phyloP scores from a whole-genome alignment of 2,113 vertebrate species.

The Perca fluviatilis region DNA sequence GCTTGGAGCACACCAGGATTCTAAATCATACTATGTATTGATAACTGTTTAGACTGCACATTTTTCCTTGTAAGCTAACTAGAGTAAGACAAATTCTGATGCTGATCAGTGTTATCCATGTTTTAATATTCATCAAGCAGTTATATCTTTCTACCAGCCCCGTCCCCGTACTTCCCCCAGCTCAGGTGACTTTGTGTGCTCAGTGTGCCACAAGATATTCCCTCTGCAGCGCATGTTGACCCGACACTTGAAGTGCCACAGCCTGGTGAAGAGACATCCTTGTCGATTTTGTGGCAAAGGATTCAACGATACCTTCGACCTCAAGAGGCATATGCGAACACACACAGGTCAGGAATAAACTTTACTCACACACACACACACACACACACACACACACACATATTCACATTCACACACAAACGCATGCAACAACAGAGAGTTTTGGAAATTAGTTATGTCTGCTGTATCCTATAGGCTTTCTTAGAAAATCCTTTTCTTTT shows the following conservation, averaged over 20 bases:
- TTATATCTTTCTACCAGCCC: constrained; percentile 36
- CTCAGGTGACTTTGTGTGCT: constrained; percentile 83
- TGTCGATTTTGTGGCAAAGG: constrained; percentile 91
- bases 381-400: neutral
- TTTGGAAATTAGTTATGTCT: no score
- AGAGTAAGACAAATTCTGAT: neutral
- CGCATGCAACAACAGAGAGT: no score
- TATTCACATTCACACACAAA: neutral
- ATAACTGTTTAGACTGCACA: neutral
- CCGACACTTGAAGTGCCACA: constrained; percentile 93
- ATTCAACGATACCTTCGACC: constrained; percentile 94
- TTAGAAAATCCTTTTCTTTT: neutral
- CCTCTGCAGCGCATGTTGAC: constrained; percentile 92
- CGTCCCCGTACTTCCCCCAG: constrained; percentile 60
- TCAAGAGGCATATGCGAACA: constrained; percentile 93
- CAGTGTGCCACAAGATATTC: constrained; percentile 89
- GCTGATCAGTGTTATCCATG: neutral
- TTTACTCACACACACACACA: neutral
- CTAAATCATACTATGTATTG: neutral
- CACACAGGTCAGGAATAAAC: constrained; percentile 86
- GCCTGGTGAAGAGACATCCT: constrained; percentile 86
- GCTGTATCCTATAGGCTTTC: neutral
- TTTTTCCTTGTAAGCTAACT: neutral
- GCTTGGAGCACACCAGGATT: no score
- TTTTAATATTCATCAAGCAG: neutral